Evolutionary conservation across 2,797 vertebrate genomes (phyloP).

Genomic region (Malacoraja senta): DNA sequence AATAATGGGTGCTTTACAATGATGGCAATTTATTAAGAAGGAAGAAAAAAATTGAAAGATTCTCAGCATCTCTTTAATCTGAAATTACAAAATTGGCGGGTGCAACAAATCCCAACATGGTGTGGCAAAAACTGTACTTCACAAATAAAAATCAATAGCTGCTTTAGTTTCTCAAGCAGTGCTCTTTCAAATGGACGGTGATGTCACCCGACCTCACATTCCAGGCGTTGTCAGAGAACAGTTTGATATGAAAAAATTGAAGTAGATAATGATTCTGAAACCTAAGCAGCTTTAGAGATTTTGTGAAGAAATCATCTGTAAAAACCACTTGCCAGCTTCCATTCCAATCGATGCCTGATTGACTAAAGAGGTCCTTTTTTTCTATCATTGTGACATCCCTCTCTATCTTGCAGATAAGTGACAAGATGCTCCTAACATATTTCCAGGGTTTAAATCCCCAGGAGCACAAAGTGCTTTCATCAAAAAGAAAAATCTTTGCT

Average conservation of each 20-base stretch:
- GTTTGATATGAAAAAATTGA: neutral
- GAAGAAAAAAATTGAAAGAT: neutral
- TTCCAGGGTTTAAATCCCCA: neutral
- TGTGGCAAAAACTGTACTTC: neutral
- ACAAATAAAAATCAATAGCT: conserved; percentile 24
- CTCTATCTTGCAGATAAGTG: neutral
- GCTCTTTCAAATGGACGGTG: neutral
- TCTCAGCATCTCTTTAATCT: neutral
- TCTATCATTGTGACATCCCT: neutral
- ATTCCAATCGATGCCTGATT: conserved; percentile 21
- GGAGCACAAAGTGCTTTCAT: neutral
- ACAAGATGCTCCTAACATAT: neutral
- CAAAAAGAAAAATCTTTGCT: neutral
- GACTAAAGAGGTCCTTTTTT: neutral
- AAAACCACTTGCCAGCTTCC: conserved; percentile 10
- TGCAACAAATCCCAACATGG: neutral
- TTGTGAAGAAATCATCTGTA: neutral
- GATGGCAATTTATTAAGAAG: neutral
- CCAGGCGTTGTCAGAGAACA: neutral
- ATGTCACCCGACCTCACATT: neutral
- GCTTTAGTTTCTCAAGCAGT: conserved; percentile 17
- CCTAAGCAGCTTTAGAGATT: conserved; percentile 8
- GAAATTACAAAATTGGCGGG: neutral
- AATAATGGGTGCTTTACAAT: too few relatives aligned
- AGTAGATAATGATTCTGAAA: conserved; percentile 18